These are phyloP conservation scores for Pinctada fucata DNA, from an alignment of 2,888 invertebrate species.

Conservation along the genomic window DNA sequence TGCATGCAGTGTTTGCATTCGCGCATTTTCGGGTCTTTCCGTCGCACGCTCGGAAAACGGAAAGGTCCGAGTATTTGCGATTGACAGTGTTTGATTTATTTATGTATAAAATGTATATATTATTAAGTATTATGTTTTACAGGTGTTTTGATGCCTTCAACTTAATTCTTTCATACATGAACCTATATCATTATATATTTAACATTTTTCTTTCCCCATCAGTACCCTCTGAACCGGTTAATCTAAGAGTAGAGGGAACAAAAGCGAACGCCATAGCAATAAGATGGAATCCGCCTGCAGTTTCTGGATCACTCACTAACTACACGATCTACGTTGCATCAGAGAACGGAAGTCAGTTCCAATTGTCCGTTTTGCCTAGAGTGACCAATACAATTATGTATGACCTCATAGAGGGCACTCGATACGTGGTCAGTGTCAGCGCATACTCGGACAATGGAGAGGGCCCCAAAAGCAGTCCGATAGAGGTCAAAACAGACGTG, in stretches of 20 bases:
- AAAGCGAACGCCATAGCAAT: slow-evolving; percentile 27
- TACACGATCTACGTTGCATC: slow-evolving; percentile 28
- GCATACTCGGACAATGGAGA: slow-evolving; percentile 39
- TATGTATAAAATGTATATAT: too few species aligned
- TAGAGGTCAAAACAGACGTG: slow-evolving; percentile 13
- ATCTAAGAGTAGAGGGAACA: slow-evolving; percentile 14
- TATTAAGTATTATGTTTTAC: too few species aligned
- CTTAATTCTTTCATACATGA: too few species aligned
- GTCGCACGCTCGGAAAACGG: too few species aligned
- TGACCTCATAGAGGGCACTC: slow-evolving; percentile 35
- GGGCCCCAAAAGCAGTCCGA: slow-evolving; percentile 14
- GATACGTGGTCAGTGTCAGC: slow-evolving; percentile 19
- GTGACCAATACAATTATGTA: slow-evolving; percentile 4
- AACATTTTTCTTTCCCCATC: not conserved
- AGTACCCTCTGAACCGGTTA: slow-evolving; percentile 29
- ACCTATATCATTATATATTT: not conserved
- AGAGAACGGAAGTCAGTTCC: slow-evolving; percentile 10
- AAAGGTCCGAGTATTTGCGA: too few species aligned
- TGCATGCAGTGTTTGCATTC: not conserved
- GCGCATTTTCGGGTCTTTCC: too few species aligned
- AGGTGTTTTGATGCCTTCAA: too few species aligned
- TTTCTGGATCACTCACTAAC: slow-evolving; percentile 25
- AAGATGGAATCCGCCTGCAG: slow-evolving; percentile 27
- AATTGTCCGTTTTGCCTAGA: slow-evolving; percentile 28
- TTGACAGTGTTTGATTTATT: too few species aligned